Base-by-base conservation (phyloP, 2,888 invertebrate species). In the Molanna angustata region DNA sequence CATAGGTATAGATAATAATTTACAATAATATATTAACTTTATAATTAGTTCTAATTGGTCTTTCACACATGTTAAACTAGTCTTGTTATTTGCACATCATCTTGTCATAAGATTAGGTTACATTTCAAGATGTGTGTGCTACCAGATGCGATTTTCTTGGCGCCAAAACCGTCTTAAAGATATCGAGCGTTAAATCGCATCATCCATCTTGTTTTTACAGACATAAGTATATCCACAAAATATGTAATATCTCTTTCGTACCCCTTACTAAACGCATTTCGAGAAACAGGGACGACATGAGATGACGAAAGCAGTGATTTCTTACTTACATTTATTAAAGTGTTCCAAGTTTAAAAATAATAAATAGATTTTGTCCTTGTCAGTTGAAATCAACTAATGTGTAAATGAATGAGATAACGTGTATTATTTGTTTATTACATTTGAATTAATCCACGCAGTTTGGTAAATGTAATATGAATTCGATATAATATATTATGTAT, bases 291-390 rank as follows among this genome's bases (percentile, higher is more conserved):
- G 27, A 35, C 22, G 9, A 9, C 6, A 7, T 4, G 39, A 22
- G 47, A 47, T 47, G n/a, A n/a, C n/a, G n/a, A n/a, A n/a, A n/a
- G n/a, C n/a, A n/a, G n/a, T n/a, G n/a, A n/a, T n/a, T n/a, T n/a
- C n/a, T 47, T 47, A 47, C 39, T 37, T 27, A 18, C 39, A 39
- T 47, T 47, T 39, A n/a, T n/a, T n/a, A n/a, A 47, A 47, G 47
- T 39, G 47, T 47, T 27, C 27, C 39, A 37, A 39, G 39, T 39
- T 47, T 47, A 39, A 27, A 47, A 47, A 47, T 33, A 47, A 47
- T 39, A 39, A 47, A 47, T 39, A 22, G 27, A 17, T 17, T 21
- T 17, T 39, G 27, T 37, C 47, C 18, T 39, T 47, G 27, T 47
- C 47, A 27, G 22, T 17, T 17, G 17, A 9, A 11, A 4, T 14